Base-by-base conservation (phyloP, 2,797 vertebrate species). In the Rhincodon typus region DNA sequence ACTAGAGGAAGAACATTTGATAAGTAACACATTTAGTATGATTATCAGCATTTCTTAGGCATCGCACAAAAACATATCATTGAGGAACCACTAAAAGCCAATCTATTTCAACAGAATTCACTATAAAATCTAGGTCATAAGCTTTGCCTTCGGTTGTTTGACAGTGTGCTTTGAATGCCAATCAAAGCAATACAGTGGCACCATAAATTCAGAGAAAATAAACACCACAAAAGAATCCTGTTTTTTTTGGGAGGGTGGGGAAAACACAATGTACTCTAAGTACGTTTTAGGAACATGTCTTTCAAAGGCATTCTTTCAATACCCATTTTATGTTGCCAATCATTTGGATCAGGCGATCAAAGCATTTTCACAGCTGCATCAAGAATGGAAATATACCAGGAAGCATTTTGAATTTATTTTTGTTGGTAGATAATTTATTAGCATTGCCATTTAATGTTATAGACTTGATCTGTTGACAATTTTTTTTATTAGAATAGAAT, bases 131-230 rank as follows among this genome's bases (percentile, higher is more conserved):
- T 74, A 95, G 94, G 94, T 95, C 70, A 95, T 50, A 34, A 95
- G 94, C 53, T 77, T 95, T 95, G 94, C 94, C 94, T 95, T 53
- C 53, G 94, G 94, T 95, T 95, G 94, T 95, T 72, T 95, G 46
- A 95, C 70, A 95, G 70, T 50, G 13, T 95, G 46, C 42, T 34
- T 53, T 53, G 72, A 46, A 77, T 30, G 42, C 69, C 70, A 74
- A 21, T 95, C 69, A 95, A 74, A 50, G 69, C 38, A 72, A 94
- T 94, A 74, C 42, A 30, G 69, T 77, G 70, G 27, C 17, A 53
- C 46, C 70, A 53, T 77, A 95, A 95, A 74, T 50, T 94, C 69
- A 30, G 38, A 72, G 66, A 94, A 94, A 94, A 94, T 70, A 94
- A 94, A 50, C 23, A 38, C 70, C 67, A 94, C 38, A 13, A 46